Conservation (phyloP, 2,888 invertebrate genomes). For the Latrodectus hesperus region DNA sequence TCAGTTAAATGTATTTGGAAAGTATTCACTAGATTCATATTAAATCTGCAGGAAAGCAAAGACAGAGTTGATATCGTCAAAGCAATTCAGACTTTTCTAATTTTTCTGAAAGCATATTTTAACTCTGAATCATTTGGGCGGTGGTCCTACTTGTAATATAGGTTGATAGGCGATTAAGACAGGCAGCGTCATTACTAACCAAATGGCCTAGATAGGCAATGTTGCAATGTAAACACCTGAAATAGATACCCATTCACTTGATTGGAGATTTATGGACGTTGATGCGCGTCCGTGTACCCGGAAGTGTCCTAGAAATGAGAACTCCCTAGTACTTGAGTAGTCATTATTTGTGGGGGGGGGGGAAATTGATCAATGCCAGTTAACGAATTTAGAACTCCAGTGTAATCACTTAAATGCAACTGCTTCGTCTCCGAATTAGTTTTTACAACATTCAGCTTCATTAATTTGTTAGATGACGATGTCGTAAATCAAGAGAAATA, state of each 20-base stretch:
- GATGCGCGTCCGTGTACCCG: constrained; percentile 46
- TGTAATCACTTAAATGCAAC: no score
- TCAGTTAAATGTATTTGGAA: no score
- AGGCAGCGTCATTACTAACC: constrained; percentile 37
- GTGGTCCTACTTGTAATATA: not conserved
- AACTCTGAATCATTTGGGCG: not conserved
- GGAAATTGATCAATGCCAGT: no score
- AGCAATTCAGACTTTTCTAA: not conserved
- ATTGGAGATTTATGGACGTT: constrained; percentile 32
- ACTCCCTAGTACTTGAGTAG: not conserved
- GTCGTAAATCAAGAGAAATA: no score
- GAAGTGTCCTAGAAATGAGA: constrained; percentile 23
- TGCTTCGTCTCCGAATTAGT: no score
- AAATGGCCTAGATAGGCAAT: constrained; percentile 47
- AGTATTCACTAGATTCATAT: no score
- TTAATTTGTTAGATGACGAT: no score
- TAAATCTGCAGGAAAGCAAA: no score
- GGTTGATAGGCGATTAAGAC: constrained; percentile 7
- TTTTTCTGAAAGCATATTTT: not conserved
- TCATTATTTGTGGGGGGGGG: no score
- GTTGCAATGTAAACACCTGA: not conserved
- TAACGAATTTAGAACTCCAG: no score
- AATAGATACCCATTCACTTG: constrained; percentile 26
- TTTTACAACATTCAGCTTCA: no score
- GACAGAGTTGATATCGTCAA: no score